A percentile compares a stretch with the other conserved stretches of the same genome.
Evolutionary conservation across 2,888 invertebrate genomes (phyloP).

Genomic region (Microplitis manilae): DNA sequence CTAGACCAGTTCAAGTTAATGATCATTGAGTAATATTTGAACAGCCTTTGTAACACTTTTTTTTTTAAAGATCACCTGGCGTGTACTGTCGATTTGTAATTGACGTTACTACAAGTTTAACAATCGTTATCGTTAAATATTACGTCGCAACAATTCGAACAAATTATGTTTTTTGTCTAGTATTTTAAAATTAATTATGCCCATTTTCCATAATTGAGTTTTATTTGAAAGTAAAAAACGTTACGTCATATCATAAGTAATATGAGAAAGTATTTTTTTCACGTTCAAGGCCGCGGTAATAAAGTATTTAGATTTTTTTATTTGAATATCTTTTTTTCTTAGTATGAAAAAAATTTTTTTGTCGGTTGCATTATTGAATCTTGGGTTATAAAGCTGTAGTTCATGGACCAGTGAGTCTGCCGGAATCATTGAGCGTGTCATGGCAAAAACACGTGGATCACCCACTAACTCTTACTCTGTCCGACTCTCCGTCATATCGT

Average conservation of each 20-base stretch:
- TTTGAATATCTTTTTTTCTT: slow-evolving; percentile 28
- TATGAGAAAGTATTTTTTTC: slow-evolving; percentile 22
- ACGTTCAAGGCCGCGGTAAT: slow-evolving; percentile 34
- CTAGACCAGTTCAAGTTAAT: not conserved
- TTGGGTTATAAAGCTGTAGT: slow-evolving; percentile 35
- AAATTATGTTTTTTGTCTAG: not conserved
- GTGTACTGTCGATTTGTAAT: slow-evolving; percentile 1
- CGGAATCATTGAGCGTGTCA: slow-evolving; percentile 44
- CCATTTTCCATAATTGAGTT: not conserved
- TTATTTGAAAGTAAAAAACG: slow-evolving; percentile 2
- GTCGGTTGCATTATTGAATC: slow-evolving; percentile 23
- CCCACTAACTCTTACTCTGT: slow-evolving; percentile 12
- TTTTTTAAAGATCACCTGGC: not conserved
- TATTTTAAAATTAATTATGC: slow-evolving; percentile 1
- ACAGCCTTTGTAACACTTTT: not conserved
- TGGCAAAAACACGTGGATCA: slow-evolving; percentile 28
- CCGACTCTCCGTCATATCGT: not conserved
- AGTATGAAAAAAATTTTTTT: not conserved
- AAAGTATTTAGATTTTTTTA: slow-evolving; percentile 5
- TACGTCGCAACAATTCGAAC: too few relatives aligned
- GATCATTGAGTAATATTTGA: not conserved
- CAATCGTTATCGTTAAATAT: too few relatives aligned
- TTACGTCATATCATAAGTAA: slow-evolving; percentile 7
- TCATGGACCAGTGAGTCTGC: slow-evolving; percentile 40
- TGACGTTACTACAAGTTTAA: not conserved